Conservation (phyloP, 1,140 invertebrate genomes). For the Micrasema minimum region DNA sequence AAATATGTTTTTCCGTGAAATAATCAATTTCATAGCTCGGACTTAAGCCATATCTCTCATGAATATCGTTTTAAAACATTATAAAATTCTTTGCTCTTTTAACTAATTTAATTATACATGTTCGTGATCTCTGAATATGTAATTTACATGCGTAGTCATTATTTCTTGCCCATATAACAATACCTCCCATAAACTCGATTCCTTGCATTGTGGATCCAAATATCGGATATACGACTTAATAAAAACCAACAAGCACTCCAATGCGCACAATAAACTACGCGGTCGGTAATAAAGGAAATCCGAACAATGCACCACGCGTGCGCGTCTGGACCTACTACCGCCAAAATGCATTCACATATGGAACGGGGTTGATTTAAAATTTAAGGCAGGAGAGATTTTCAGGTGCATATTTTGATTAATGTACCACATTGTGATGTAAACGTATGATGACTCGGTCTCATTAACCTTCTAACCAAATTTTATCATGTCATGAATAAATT, state of each 20-base stretch:
- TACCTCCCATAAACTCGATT: constrained; percentile 38
- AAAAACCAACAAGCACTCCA: constrained; percentile 30
- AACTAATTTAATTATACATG: too few relatives aligned
- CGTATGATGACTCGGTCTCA: too few relatives aligned
- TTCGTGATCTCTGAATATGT: neutral
- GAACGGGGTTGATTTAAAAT: constrained; percentile 24
- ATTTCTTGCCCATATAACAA: constrained; percentile 9
- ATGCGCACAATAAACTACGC: constrained; percentile 22
- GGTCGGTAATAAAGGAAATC: neutral
- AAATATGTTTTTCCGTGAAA: too few relatives aligned
- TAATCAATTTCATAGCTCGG: too few relatives aligned
- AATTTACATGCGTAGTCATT: constrained; percentile 1
- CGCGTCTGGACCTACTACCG: neutral
- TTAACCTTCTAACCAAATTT: too few relatives aligned
- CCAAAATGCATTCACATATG: constrained; percentile 15
- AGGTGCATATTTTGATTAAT: too few relatives aligned
- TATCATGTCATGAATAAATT: too few relatives aligned
- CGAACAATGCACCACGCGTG: constrained; percentile 19
- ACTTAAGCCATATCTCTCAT: too few relatives aligned
- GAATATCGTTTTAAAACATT: too few relatives aligned
- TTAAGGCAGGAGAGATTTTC: neutral
- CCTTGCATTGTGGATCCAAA: constrained; percentile 9
- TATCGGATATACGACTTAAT: constrained; percentile 31
- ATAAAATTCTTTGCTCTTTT: too few relatives aligned
- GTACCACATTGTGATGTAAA: too few relatives aligned